phyloP scores from a whole-genome alignment of 2,797 vertebrate species.

The Salmo trutta region DNA sequence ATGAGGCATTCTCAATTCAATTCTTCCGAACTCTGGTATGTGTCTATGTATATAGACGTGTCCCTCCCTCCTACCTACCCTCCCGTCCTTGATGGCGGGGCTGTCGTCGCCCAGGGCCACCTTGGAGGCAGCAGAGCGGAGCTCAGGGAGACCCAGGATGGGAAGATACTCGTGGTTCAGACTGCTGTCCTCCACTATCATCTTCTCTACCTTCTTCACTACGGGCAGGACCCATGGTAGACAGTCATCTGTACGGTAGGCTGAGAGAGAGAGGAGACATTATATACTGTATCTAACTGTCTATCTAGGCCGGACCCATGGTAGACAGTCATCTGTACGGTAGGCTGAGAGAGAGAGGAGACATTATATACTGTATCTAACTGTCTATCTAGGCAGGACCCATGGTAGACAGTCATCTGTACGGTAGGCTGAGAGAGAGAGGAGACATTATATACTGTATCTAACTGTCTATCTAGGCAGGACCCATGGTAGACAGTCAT shows the following conservation, averaged over 20 bases:
- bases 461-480: no score
- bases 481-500: no score
- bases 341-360: no score
- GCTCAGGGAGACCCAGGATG: slow-evolving; percentile 90
- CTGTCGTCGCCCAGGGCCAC: slow-evolving; percentile 89
- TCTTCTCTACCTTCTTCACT: slow-evolving; percentile 91
- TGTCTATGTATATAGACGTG: no score
- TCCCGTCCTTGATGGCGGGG: slow-evolving; percentile 83
- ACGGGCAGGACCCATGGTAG: slow-evolving; percentile 96
- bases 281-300: background rate
- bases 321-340: no score
- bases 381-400: no score
- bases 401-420: no score
- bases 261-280: slow-evolving; percentile 61
- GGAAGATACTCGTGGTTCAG: slow-evolving; percentile 96
- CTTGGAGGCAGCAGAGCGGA: slow-evolving; percentile 84
- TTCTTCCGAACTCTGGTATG: no score
- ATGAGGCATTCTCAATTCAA: no score
- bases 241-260: slow-evolving; percentile 92
- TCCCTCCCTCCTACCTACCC: slow-evolving; percentile 74
- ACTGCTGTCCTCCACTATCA: slow-evolving; percentile 81
- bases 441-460: no score
- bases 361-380: no score
- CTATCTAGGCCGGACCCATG: background rate
- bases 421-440: no score